Conservation (phyloP, 2,113 vertebrate genomes). For the Tenrec ecaudatus region DNA sequence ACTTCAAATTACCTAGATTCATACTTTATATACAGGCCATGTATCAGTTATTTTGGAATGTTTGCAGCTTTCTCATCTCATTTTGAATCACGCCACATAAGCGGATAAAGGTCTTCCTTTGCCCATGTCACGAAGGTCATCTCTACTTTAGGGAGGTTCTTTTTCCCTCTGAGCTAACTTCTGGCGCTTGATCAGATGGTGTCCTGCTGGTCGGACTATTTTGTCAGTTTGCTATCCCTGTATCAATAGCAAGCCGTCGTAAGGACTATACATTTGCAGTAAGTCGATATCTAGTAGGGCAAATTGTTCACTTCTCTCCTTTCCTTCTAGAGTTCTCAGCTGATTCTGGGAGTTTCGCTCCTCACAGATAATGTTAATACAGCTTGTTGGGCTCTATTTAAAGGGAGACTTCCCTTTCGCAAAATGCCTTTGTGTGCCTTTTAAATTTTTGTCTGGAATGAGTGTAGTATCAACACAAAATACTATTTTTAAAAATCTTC, state of each 20-base stretch:
- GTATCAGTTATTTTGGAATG: background rate
- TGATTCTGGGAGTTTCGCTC: constrained; percentile 31
- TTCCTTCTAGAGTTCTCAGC: background rate
- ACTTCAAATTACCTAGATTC: background rate
- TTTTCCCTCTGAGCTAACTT: background rate
- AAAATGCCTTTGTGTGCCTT: constrained; percentile 22
- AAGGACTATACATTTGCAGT: constrained; percentile 18
- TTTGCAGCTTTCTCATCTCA: background rate
- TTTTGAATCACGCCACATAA: background rate
- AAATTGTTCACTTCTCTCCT: background rate
- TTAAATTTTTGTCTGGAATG: constrained; percentile 48
- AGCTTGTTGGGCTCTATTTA: constrained; percentile 28
- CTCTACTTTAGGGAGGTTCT: background rate
- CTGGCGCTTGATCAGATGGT: background rate
- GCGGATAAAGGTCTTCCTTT: background rate
- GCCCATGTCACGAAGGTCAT: background rate
- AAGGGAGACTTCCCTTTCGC: background rate
- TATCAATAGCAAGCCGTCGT: background rate
- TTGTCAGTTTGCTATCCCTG: constrained; percentile 16
- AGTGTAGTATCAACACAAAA: constrained; percentile 11
- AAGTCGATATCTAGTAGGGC: background rate
- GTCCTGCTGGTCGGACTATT: background rate
- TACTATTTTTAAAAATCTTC: background rate
- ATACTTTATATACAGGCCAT: background rate
- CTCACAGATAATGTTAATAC: constrained; percentile 37